phyloP scores from a whole-genome alignment of 2,888 invertebrate genomes.

The Philonicus albiceps region DNA sequence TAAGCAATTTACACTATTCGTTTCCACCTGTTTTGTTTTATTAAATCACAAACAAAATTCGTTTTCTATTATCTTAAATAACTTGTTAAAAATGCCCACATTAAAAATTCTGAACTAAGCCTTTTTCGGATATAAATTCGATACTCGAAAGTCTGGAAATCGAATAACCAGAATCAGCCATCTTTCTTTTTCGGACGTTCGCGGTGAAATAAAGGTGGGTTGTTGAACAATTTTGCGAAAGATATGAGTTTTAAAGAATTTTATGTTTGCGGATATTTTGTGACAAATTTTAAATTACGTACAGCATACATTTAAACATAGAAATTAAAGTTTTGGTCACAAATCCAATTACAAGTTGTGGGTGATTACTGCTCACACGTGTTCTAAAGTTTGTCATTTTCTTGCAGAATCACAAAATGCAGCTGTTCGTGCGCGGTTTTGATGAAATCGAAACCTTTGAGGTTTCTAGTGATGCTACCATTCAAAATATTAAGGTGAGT shows the following conservation, averaged over 20 bases:
- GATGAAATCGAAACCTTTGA: conserved; percentile 60
- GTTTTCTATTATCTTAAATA: too few relatives aligned
- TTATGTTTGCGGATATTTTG: neutral
- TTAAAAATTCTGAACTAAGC: neutral
- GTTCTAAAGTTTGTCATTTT: neutral
- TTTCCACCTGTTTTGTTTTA: too few relatives aligned
- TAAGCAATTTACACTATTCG: too few relatives aligned
- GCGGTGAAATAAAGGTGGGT: neutral
- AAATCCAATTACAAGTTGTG: neutral
- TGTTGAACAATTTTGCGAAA: neutral
- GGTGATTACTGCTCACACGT: neutral
- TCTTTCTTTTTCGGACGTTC: neutral
- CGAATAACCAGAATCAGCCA: neutral
- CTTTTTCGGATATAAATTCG: neutral
- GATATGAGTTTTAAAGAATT: neutral
- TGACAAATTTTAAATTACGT: neutral
- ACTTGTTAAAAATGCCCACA: neutral
- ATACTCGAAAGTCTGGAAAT: neutral
- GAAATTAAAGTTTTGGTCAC: neutral
- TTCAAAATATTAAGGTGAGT: conserved; percentile 61
- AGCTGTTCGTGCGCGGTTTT: conserved; percentile 63
- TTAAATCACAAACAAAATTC: too few relatives aligned
- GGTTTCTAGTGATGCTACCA: conserved; percentile 60
- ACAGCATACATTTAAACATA: neutral
- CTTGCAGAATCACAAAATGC: conserved; percentile 55